phyloP scores from a whole-genome alignment of 2,113 vertebrate genomes.

The Gorilla gorilla region DNA sequence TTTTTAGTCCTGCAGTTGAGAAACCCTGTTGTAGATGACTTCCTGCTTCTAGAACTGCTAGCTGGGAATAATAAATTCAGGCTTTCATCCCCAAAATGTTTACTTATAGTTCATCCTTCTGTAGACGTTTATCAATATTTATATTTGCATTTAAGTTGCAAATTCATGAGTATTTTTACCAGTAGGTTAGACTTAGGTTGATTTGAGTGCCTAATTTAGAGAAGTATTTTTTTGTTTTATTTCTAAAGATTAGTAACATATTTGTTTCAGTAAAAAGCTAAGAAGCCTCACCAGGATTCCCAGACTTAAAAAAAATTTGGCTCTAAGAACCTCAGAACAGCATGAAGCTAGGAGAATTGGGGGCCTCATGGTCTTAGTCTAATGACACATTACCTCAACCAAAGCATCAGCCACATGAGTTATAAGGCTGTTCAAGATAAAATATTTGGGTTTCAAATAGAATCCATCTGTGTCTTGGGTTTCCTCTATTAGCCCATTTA shows the following conservation, averaged over 20 bases:
- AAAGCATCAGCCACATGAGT: background rate
- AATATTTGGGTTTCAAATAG: constrained; percentile 18
- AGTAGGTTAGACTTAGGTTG: background rate
- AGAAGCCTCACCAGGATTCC: background rate
- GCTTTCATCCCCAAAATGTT: background rate
- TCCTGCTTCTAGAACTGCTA: background rate
- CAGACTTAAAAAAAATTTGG: background rate
- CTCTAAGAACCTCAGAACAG: background rate
- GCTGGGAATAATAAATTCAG: background rate
- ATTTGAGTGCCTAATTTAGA: background rate
- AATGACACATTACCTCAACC: background rate
- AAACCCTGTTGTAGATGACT: background rate
- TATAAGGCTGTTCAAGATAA: background rate
- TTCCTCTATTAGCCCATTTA: background rate
- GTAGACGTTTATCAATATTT: background rate
- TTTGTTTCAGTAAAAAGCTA: background rate
- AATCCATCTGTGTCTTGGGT: background rate
- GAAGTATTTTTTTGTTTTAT: background rate
- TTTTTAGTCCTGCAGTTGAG: background rate
- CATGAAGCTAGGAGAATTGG: background rate
- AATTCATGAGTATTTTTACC: background rate
- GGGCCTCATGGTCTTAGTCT: background rate
- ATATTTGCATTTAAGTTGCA: background rate
- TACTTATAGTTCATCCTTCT: background rate
- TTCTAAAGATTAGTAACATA: background rate